Conservation (phyloP, 2,888 invertebrate species). For the Lycocerus yunnanus region DNA sequence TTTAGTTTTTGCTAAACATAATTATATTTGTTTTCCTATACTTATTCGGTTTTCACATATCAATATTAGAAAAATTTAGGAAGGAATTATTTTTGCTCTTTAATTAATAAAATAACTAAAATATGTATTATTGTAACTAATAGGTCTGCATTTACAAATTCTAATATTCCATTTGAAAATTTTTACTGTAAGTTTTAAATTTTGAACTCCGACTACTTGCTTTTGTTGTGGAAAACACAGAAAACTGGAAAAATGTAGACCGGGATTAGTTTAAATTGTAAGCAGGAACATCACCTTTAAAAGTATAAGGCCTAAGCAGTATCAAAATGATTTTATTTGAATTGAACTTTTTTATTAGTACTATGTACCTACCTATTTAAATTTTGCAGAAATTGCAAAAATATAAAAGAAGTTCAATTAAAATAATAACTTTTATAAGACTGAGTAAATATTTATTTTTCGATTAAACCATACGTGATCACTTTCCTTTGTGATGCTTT, state of each 20-base stretch:
- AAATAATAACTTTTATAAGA: conserved; percentile 5
- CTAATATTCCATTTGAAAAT: background rate
- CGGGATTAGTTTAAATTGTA: background rate
- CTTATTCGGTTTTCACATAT: background rate
- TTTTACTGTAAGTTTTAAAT: background rate
- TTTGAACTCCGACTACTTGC: background rate
- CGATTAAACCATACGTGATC: background rate
- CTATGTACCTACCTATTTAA: background rate
- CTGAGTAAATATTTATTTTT: conserved; percentile 1
- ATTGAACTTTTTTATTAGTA: background rate
- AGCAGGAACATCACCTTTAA: background rate
- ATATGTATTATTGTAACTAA: background rate
- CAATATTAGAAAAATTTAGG: background rate
- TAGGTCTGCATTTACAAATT: background rate
- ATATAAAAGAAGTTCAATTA: conserved; percentile 4
- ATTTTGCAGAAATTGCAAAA: background rate
- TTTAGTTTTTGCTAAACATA: background rate
- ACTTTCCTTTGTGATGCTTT: background rate
- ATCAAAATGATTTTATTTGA: background rate
- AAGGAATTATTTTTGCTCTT: background rate
- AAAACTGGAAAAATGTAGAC: background rate
- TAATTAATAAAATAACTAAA: background rate
- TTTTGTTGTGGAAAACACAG: background rate
- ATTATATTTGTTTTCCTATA: background rate
- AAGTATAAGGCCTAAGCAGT: conserved; percentile 4